These are phyloP conservation scores for Frieseomelitta varia DNA, from an alignment of 1,140 invertebrate species.

Conservation along the genomic window DNA sequence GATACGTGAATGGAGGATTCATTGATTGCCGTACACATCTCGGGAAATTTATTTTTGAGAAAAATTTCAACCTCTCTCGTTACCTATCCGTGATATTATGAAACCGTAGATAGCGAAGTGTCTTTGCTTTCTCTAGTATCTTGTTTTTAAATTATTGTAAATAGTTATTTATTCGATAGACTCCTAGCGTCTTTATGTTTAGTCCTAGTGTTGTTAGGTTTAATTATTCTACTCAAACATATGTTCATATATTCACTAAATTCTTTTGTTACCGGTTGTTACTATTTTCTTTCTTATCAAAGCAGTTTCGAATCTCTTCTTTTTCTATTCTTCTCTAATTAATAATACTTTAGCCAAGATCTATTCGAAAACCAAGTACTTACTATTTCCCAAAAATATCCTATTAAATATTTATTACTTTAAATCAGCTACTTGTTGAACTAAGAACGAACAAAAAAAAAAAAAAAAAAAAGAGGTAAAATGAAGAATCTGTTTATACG, in stretches of 20 bases:
- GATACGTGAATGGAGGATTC: constrained; percentile 7
- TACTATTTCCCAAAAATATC: background rate
- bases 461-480: background rate
- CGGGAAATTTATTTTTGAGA: background rate
- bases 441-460: background rate
- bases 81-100: background rate
- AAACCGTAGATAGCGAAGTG: background rate
- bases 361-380: background rate
- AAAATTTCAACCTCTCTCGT: background rate
- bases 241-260: too few relatives aligned
- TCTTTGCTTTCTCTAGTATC: too few relatives aligned
- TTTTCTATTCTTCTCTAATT: background rate
- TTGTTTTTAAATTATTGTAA: too few relatives aligned
- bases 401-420: background rate
- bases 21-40: background rate
- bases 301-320: background rate
- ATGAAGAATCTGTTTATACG: background rate
- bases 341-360: background rate
- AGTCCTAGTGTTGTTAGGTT: too few relatives aligned
- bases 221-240: too few relatives aligned
- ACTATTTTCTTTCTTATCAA: background rate
- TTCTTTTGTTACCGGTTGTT: background rate
- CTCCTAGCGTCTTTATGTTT: too few relatives aligned
- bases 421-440: background rate
- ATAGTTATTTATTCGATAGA: too few relatives aligned